phyloP scores from a whole-genome alignment of 2,797 vertebrate genomes.

The Pampus argenteus region DNA sequence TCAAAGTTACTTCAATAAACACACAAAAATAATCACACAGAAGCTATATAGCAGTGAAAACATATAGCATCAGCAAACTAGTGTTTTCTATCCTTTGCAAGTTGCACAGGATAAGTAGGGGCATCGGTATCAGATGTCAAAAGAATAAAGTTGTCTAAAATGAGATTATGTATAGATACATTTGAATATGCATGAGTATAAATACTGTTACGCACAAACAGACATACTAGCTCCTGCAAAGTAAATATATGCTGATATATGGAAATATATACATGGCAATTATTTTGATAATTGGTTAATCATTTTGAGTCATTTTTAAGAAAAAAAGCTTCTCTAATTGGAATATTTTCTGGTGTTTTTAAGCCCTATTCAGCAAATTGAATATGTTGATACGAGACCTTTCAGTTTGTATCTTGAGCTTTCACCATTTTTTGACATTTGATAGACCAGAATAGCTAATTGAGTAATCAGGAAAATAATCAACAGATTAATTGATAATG shows the following conservation, averaged over 20 bases:
- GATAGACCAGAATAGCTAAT: no score
- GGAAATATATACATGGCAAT: no score
- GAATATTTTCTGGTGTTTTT: no score
- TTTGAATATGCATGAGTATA: background rate
- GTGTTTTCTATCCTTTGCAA: background rate
- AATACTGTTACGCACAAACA: background rate
- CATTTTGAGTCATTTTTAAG: no score
- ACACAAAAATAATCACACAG: background rate
- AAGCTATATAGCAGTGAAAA: background rate
- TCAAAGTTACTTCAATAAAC: slow-evolving; percentile 8
- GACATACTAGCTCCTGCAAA: background rate
- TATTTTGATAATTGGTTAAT: no score
- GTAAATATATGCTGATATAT: background rate
- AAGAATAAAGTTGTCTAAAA: background rate
- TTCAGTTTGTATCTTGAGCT: no score
- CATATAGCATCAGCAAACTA: background rate
- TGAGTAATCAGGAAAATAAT: no score
- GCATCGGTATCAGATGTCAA: background rate
- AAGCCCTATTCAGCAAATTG: no score
- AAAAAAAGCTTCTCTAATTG: no score
- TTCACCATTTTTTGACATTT: no score
- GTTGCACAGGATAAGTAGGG: background rate
- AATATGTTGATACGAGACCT: no score
- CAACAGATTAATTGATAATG: no score
- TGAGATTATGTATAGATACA: background rate